Evolutionary conservation across 2,888 invertebrate genomes (phyloP), one percentile per base, ranked within the genome.

Genomic region (Drosophila villosipedis): DNA sequence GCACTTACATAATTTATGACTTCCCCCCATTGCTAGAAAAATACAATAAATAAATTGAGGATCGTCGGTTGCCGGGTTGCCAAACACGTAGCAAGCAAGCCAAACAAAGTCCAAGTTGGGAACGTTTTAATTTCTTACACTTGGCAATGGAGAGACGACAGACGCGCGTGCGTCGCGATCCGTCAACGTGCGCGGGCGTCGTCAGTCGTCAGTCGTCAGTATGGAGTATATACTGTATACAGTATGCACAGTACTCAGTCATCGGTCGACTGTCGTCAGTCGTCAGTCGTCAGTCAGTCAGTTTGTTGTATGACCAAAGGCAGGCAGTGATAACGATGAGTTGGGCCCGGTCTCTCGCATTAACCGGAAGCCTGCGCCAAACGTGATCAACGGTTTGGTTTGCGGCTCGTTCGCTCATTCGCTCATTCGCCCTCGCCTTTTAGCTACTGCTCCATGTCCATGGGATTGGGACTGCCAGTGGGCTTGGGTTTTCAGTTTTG

Each of bases 331-430:
- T 79, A 79, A 78, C 78, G 81, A 77, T 71, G 82, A 77, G 68
- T 76, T 82, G 70, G 68, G 58, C 58, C 68, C 68, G 69, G 77
- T 39, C 28, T 59, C 67, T 72, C 82, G 80, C 91, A 88, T 87
- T 92, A 92, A 92, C 92, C 92, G 92, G 92, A 92, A 92, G 92
- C 92, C 92, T 92, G 89, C 86, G 90, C 92, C 91, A 92, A 92
- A 92, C 92, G 92, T 92, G 92, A 92, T 92, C 92, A 91, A 89
- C 90, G 79, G 92, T 89, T 91, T 82, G 83, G 76, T 90, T 83
- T 82, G 91, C 89, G 91, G 92, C 92, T 91, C 83, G 65, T 30
- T 43, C 63, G 92, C 92, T 91, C 83, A 62, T 28, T 43, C 63
- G 35, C 25, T 35, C 61, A 53, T 31, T 67, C 76, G 73, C 70